These are phyloP conservation scores for Paramuricea clavata DNA, from an alignment of 92 coral and sea anemone species.

Conservation along the genomic window DNA sequence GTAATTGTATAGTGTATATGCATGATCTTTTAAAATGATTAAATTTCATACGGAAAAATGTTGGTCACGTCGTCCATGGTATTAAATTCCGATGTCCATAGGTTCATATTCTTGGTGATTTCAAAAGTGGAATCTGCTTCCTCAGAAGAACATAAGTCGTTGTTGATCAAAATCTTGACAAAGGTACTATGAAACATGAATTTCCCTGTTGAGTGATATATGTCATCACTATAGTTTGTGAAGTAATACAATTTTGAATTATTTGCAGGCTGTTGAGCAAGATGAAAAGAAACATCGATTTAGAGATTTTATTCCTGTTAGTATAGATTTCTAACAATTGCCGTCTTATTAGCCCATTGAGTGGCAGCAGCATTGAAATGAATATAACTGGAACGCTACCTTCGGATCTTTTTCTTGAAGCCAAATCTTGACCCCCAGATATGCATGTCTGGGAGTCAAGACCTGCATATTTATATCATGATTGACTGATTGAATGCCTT, in stretches of 20 bases:
- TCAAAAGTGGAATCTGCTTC: constrained; percentile 85
- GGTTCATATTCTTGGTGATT: constrained; percentile 92
- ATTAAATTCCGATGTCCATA: no score
- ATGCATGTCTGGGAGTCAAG: no score
- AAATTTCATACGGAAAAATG: no score
- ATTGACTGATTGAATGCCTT: no score
- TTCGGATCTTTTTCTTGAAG: no score
- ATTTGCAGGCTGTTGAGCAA: constrained; percentile 76
- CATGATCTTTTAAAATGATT: no score
- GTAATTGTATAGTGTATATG: constrained; percentile 38
- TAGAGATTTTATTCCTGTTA: constrained; percentile 87
- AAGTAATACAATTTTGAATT: neutral
- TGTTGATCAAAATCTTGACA: constrained; percentile 78
- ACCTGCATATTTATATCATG: no score
- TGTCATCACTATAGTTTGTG: no score
- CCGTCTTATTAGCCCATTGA: neutral
- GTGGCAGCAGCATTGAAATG: no score
- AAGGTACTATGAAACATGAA: constrained; percentile 68
- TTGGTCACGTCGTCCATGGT: no score
- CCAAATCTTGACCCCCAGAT: no score
- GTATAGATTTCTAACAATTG: constrained; percentile 41
- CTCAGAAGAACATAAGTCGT: constrained; percentile 86
- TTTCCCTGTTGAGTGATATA: neutral
- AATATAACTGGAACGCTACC: no score
- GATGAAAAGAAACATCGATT: constrained; percentile 85